These are phyloP conservation scores for Hucho hucho DNA, from an alignment of 2,113 vertebrate genomes.

Conservation along the genomic window DNA sequence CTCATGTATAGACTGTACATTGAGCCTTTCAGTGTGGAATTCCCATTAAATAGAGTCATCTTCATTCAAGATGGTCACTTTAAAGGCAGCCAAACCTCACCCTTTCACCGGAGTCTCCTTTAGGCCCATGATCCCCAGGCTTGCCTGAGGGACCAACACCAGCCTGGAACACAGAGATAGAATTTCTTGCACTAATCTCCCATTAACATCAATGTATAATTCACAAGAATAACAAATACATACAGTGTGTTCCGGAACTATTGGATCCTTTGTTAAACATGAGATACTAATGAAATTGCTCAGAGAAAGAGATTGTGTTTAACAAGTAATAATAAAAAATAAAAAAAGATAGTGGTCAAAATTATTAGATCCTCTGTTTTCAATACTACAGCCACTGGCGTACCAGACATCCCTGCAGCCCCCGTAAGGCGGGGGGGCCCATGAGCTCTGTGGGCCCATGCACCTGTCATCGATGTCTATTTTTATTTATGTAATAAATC, in stretches of 20 bases:
- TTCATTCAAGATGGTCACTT: conserved; percentile 6
- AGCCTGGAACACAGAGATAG: conserved; percentile 59
- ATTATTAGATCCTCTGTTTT: no score
- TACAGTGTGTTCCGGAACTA: not conserved
- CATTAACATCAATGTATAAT: not conserved
- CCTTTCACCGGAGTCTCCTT: conserved; percentile 78
- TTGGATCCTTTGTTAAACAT: no score
- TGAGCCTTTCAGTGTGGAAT: not conserved
- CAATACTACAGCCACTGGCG: no score
- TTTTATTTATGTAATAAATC: no score
- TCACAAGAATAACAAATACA: not conserved
- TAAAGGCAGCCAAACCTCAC: conserved; percentile 60
- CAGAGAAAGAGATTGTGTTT: no score
- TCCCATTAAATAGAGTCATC: not conserved
- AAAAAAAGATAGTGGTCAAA: no score
- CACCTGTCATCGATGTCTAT: no score
- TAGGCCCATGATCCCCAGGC: conserved; percentile 68
- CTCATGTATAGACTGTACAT: not conserved
- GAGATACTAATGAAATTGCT: no score
- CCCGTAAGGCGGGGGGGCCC: no score
- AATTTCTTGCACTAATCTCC: not conserved
- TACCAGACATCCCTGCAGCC: no score
- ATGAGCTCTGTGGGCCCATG: no score
- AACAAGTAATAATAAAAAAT: no score
- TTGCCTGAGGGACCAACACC: conserved; percentile 71